Evolutionary conservation across 2,888 invertebrate genomes (phyloP), one percentile per base, ranked within the genome.

Genomic region (Spilarctia lutea): DNA sequence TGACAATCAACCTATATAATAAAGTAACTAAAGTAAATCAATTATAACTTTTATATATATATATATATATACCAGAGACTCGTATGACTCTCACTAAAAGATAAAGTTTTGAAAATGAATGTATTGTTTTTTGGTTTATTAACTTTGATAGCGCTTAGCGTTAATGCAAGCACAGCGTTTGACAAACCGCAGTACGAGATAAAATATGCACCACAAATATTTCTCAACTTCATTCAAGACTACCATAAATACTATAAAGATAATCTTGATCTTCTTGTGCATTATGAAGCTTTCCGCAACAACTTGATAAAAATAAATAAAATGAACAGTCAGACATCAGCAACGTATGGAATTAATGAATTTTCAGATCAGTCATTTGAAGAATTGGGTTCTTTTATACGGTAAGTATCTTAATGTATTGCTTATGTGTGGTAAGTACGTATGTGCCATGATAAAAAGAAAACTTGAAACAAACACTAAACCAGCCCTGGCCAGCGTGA

Each of bases 211-310:
- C 77, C 77, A 3, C 63, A 75, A 63, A 69, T 79, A 20, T 83
- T 48, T 33, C 63, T 45, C 13, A 70, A 77, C 13, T 81, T 72
- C 52, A 45, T 66, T 13, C 70, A 70, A 16, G 74, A 81, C 45
- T 78, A 75, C 20, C 52, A 72, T 6, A 83, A 39, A 72, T 11
- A 18, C 3, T 76, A 83, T 73, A 11, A 35, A 8, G n/a, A 63
- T 71, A 11, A 52, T 13, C 20, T 35, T 13, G 65, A 68, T 3
- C n/a, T 75, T 30, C 74, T 76, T 27, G 11, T 60, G 1, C 81
- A 79, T 33, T 79, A 76, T 39, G 77, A 77, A 56, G 67, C 66
- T 8, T 82, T 81, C 73, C 76, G 72, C 45, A 0, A 72, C 0
- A 0, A 16, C 0, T 68, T 82, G 16, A 8, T 2, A 3, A 0